Conservation (phyloP, 1,140 invertebrate genomes). For the Solenopsis invicta region DNA sequence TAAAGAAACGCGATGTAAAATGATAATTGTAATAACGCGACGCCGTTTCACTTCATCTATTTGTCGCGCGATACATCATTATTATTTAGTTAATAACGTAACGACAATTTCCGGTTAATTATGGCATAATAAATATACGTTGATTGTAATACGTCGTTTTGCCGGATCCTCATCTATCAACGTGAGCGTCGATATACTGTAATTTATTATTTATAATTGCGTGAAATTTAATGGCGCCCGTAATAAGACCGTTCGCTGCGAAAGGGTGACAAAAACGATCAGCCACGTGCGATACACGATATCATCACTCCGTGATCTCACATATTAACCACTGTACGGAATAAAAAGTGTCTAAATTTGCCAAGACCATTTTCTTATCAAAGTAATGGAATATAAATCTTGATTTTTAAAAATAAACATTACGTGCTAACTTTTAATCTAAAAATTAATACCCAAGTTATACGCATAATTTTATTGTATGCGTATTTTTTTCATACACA, state of each 20-base stretch:
- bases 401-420: background rate
- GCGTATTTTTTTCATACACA: background rate
- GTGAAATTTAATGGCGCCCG: constrained; percentile 64
- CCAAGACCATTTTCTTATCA: background rate
- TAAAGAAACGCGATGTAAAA: constrained; percentile 24
- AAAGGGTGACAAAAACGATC: constrained; percentile 49
- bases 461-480: background rate
- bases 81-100: constrained; percentile 71
- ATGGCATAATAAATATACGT: constrained; percentile 64
- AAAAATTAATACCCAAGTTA: background rate
- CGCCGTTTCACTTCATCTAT: constrained; percentile 50
- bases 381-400: background rate
- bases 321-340: background rate
- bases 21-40: constrained; percentile 45
- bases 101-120: constrained; percentile 69
- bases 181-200: constrained; percentile 53
- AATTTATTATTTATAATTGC: constrained; percentile 68
- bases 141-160: constrained; percentile 71
- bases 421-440: background rate
- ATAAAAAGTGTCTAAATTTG: background rate
- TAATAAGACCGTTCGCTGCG: constrained; percentile 58
- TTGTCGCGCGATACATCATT: constrained; percentile 58
- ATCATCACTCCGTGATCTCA: constrained; percentile 11
- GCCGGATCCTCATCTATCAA: constrained; percentile 69
- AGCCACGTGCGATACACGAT: constrained; percentile 21